Conservation (phyloP, 2,113 vertebrate species). For the Corythaixoides concolor region DNA sequence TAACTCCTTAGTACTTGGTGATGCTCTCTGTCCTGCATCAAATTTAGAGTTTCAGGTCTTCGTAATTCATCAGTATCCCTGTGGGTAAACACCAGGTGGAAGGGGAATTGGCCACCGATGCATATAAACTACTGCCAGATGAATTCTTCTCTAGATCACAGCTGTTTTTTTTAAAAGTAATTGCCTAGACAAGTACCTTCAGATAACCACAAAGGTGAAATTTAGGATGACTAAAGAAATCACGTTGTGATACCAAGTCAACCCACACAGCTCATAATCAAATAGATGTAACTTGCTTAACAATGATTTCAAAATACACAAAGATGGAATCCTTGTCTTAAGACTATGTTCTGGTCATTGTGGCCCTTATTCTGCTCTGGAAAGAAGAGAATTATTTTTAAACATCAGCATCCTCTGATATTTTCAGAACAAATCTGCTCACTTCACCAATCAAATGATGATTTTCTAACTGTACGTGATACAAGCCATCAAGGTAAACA, state of each 20-base stretch:
- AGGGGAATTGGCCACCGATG: neutral
- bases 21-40: conserved; percentile 60
- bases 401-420: neutral
- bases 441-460: neutral
- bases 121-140: neutral
- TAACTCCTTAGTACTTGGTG: conserved; percentile 52
- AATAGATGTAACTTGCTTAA: neutral
- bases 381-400: neutral
- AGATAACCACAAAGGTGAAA: neutral
- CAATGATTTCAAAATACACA: neutral
- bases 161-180: neutral
- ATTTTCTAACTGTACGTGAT: neutral
- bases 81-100: conserved; percentile 26
- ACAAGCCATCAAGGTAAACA: neutral
- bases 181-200: neutral
- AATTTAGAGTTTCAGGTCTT: conserved; percentile 63
- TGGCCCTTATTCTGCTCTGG: neutral
- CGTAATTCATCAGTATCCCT: conserved; percentile 61
- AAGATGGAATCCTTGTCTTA: neutral
- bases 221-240: neutral
- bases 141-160: neutral
- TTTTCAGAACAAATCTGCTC: neutral
- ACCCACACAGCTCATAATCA: neutral
- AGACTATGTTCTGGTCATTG: neutral
- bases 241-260: neutral